phyloP scores from a whole-genome alignment of 2,113 vertebrate species.

The Numenius arquata region DNA sequence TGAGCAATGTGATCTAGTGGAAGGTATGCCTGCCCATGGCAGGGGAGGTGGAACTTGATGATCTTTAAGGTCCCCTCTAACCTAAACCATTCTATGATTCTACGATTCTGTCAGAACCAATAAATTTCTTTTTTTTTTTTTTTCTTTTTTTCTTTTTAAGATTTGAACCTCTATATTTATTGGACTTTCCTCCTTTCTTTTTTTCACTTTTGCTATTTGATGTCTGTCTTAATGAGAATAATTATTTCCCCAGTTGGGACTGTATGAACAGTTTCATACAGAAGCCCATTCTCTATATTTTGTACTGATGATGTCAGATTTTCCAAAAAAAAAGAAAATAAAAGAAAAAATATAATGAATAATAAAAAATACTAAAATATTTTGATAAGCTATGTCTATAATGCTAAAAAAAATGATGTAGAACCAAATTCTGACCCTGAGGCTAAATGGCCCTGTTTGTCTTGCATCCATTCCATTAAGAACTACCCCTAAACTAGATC shows the following conservation, averaged over 20 bases:
- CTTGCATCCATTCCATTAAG: not conserved
- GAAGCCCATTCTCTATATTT: not conserved
- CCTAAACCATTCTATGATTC: too few relatives aligned
- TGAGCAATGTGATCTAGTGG: too few relatives aligned
- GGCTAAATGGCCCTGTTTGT: not conserved
- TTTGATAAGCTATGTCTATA: not conserved
- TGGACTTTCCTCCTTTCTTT: not conserved
- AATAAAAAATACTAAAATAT: not conserved
- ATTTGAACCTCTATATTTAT: not conserved
- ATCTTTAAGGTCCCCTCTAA: too few relatives aligned
- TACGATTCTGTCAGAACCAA: not conserved
- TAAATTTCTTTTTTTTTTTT: not conserved
- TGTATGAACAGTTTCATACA: not conserved
- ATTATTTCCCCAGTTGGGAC: not conserved
- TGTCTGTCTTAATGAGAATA: not conserved
- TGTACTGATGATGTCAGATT: not conserved
- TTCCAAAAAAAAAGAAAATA: not conserved
- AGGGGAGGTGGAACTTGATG: too few relatives aligned
- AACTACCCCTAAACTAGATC: not conserved
- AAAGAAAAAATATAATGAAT: not conserved
- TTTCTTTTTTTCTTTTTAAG: not conserved
- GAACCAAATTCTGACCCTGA: not conserved
- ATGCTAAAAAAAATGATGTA: not conserved
- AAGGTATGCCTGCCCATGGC: too few relatives aligned
- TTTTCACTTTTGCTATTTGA: not conserved